Evolutionary conservation across 2,888 invertebrate species (phyloP).

Genomic region (Phania funesta): DNA sequence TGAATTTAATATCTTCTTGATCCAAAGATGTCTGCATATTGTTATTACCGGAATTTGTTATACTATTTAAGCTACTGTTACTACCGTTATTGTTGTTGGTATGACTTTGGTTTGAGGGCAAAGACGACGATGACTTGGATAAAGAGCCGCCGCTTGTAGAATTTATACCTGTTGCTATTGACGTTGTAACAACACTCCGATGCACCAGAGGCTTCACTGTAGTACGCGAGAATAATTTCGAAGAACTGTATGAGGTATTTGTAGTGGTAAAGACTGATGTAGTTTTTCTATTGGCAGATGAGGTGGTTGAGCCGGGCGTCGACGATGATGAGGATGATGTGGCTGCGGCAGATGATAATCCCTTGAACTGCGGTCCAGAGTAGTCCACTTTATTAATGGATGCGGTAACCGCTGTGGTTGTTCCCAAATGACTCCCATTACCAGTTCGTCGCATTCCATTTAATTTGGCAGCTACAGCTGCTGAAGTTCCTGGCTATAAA

Average conservation of each 20-base stretch:
- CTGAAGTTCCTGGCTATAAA: slow-evolving; percentile 54
- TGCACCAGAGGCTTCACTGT: slow-evolving; percentile 68
- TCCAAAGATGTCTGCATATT: slow-evolving; percentile 69
- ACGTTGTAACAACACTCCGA: slow-evolving; percentile 53
- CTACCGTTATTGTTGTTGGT: slow-evolving; percentile 68
- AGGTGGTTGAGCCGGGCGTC: slow-evolving; percentile 39
- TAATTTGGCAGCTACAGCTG: slow-evolving; percentile 57
- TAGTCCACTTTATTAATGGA: slow-evolving; percentile 70
- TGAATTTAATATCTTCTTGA: slow-evolving; percentile 77
- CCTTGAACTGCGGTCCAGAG: slow-evolving; percentile 58
- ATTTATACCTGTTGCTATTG: neutral
- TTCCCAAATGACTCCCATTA: slow-evolving; percentile 66
- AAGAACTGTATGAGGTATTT: slow-evolving; percentile 34
- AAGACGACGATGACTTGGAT: slow-evolving; percentile 32
- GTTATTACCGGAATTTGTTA: slow-evolving; percentile 66
- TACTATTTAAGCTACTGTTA: slow-evolving; percentile 65
- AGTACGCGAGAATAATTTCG: slow-evolving; percentile 54
- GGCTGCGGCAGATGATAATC: slow-evolving; percentile 33
- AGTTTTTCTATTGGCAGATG: slow-evolving; percentile 49
- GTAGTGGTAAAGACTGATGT: slow-evolving; percentile 39
- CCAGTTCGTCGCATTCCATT: slow-evolving; percentile 75
- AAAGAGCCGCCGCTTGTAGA: slow-evolving; percentile 4
- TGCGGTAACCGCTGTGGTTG: slow-evolving; percentile 69
- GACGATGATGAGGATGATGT: slow-evolving; percentile 53
- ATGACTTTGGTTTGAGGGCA: slow-evolving; percentile 61